These are phyloP conservation scores for Apodemia hepburni DNA, from an alignment of 2,888 invertebrate species.

Conservation along the genomic window DNA sequence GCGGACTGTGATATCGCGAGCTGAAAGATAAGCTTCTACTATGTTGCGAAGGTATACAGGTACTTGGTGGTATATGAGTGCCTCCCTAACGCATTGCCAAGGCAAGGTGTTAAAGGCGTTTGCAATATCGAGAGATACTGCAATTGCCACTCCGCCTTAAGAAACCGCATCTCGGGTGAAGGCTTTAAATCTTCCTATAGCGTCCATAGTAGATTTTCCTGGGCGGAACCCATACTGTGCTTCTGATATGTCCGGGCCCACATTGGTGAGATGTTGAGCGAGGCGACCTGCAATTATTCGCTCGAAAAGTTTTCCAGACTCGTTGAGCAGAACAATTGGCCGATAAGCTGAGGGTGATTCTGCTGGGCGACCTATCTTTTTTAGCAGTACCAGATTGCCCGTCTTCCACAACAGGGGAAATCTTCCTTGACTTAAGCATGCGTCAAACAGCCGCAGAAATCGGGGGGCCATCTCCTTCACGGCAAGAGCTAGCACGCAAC, in stretches of 20 bases:
- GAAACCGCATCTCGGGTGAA: background rate
- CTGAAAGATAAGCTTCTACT: background rate
- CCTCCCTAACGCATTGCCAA: background rate
- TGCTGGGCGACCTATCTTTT: background rate
- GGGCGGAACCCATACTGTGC: background rate
- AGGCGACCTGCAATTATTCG: background rate
- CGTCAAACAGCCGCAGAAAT: background rate
- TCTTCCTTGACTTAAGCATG: constrained; percentile 2
- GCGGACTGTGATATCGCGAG: background rate
- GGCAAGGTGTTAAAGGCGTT: constrained; percentile 1
- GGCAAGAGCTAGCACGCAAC: constrained; percentile 1
- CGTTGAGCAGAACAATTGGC: constrained; percentile 3
- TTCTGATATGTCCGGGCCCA: background rate
- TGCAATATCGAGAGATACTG: background rate
- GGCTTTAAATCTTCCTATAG: background rate
- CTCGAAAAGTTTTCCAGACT: constrained; percentile 1
- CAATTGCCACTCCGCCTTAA: background rate
- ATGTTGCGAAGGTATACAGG: background rate
- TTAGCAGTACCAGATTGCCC: background rate
- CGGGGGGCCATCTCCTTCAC: constrained; percentile 6
- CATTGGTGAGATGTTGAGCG: background rate
- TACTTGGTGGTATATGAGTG: background rate
- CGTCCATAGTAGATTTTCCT: background rate
- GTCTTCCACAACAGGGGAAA: constrained; percentile 15
- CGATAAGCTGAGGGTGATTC: background rate